Conservation (phyloP, 1,140 invertebrate species). For the Contarinia nasturtii region DNA sequence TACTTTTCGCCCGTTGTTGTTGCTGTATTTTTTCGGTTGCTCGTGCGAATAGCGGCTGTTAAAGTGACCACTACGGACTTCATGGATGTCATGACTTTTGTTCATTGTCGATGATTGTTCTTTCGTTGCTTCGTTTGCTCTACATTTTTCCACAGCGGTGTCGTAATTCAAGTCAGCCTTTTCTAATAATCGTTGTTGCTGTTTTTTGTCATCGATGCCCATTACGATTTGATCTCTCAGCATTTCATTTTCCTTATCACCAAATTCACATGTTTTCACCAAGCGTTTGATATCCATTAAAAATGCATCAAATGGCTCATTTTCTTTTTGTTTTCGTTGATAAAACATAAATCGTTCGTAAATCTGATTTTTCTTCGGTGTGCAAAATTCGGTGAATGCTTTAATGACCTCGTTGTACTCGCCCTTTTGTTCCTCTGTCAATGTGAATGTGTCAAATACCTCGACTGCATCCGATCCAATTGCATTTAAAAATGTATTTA, state of each 20-base stretch:
- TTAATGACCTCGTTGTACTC: slow-evolving; percentile 3
- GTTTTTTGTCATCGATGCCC: slow-evolving; percentile 12
- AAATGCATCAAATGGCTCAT: slow-evolving; percentile 13
- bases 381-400: slow-evolving; percentile 10
- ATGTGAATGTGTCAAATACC: slow-evolving; percentile 8
- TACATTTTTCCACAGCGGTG: slow-evolving; percentile 11
- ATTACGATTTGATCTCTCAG: slow-evolving; percentile 10
- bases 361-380: slow-evolving; percentile 10
- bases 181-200: slow-evolving; percentile 13
- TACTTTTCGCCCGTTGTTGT: too few species aligned
- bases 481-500: slow-evolving; percentile 7
- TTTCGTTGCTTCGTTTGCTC: slow-evolving; percentile 10
- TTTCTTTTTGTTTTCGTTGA: slow-evolving; percentile 9
- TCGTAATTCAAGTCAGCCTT: slow-evolving; percentile 10
- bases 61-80: not conserved
- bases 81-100: not conserved
- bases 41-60: slow-evolving; percentile 3
- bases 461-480: slow-evolving; percentile 1
- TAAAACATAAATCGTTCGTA: slow-evolving; percentile 12
- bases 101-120: slow-evolving; percentile 3
- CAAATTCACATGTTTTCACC: slow-evolving; percentile 10
- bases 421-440: slow-evolving; percentile 4
- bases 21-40: not conserved
- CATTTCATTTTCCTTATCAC: slow-evolving; percentile 7
- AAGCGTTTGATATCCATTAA: slow-evolving; percentile 10